phyloP scores from a whole-genome alignment of 2,113 vertebrate species.

The Anarhynchus alexandrinus region DNA sequence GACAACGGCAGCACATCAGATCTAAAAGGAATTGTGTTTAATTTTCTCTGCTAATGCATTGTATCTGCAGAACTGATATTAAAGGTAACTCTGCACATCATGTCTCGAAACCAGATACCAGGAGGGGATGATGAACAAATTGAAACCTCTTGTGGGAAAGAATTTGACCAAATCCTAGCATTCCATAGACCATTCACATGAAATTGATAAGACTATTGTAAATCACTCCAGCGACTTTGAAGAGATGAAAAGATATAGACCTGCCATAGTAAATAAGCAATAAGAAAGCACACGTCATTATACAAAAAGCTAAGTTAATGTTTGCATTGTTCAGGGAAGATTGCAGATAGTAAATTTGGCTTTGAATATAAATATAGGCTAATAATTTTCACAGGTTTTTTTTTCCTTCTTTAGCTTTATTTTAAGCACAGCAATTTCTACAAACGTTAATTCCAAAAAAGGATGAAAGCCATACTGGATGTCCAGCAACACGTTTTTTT shows the following conservation, averaged over 20 bases:
- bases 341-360: not conserved
- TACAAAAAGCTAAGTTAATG: not conserved
- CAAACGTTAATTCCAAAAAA: not conserved
- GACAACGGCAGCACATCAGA: constrained; percentile 73
- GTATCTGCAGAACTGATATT: constrained; percentile 74
- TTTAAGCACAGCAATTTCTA: not conserved
- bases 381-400: not conserved
- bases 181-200: constrained; percentile 74
- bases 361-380: not conserved
- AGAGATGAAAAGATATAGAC: constrained; percentile 12
- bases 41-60: constrained; percentile 75
- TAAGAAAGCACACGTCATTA: not conserved
- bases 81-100: constrained; percentile 79
- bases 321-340: not conserved
- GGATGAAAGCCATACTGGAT: not conserved
- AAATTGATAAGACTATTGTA: constrained; percentile 76
- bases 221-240: constrained; percentile 14
- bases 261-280: not conserved
- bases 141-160: constrained; percentile 84
- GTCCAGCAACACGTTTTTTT: not conserved
- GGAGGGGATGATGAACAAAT: constrained; percentile 75
- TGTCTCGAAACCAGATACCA: constrained; percentile 80
- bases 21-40: constrained; percentile 68
- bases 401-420: not conserved
- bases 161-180: constrained; percentile 70